Conservation (phyloP, 2,888 invertebrate species). For the Lymantria monacha region DNA sequence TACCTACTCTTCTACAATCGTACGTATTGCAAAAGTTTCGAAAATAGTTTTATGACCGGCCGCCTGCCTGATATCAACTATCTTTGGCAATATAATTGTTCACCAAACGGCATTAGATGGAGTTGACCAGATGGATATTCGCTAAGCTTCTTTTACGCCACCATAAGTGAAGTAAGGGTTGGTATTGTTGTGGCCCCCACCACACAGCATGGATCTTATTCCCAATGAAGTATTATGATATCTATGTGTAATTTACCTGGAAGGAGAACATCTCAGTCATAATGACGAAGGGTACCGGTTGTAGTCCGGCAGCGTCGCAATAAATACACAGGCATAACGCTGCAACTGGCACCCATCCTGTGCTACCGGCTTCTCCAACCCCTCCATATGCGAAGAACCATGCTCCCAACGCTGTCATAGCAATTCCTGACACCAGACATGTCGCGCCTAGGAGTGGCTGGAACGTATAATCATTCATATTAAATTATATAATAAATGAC, state of each 20-base stretch:
- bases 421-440: conserved; percentile 63
- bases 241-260: conserved; percentile 43
- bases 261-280: conserved; percentile 78
- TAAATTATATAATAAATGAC: background rate
- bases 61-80: too few relatives aligned
- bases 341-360: conserved; percentile 62
- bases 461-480: conserved; percentile 1
- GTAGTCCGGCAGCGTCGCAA: conserved; percentile 72
- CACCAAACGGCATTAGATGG: too few relatives aligned
- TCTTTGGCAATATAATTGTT: too few relatives aligned
- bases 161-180: too few relatives aligned
- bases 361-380: conserved; percentile 14
- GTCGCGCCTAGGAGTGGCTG: conserved; percentile 67
- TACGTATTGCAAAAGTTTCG: too few relatives aligned
- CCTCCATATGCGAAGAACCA: conserved; percentile 58
- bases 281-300: conserved; percentile 72
- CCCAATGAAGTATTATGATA: too few relatives aligned
- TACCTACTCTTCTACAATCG: too few relatives aligned
- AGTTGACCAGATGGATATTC: too few relatives aligned
- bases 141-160: too few relatives aligned
- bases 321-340: conserved; percentile 72
- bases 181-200: too few relatives aligned
- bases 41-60: too few relatives aligned
- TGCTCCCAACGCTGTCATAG: conserved; percentile 59
- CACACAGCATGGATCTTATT: too few relatives aligned